Base-by-base conservation (phyloP, 2,113 vertebrate genomes). In the Cairina moschata region DNA sequence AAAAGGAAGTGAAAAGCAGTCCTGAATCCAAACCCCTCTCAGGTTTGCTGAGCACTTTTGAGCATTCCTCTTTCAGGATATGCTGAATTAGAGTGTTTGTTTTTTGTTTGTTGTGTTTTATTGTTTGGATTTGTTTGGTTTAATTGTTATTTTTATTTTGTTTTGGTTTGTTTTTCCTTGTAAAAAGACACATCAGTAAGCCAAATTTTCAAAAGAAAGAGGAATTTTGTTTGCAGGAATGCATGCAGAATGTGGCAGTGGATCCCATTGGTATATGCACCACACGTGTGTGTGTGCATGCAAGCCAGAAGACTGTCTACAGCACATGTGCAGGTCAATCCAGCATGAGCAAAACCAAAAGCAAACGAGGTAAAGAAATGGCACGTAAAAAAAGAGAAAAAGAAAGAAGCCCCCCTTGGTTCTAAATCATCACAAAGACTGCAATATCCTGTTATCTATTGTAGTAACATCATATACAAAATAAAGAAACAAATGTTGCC, bases 391-490 rank as follows among this genome's bases (percentile, higher is more conserved):
- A 63, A 77, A 20, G 25, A 2, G 23, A 31, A 86, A 93, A 88
- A 67, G 12, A 88, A 71, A 15, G 13, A 83, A 12, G 5, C 9
- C 21, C 77, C n/a, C 21, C 28, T 63, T 16, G 28, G 75, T 81
- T 88, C 69, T 92, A 88, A 96, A 95, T 94, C 88, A 93, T 90
- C 91, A 38, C 72, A 78, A 83, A 95, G 92, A 82, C 90, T 95
- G 90, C 95, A 96, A 96, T 97, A 95, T 96, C 96, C 95, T 96
- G 93, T 93, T 93, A 95, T 96, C 95, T 90, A 44, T 75, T 83
- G 83, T 77, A 88, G 60, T 40, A 88, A 92, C 83, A 93, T 90
- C 48, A 75, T 76, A 91, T 36, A 72, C 68, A 94, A 94, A 94
- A 93, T 80, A 94, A 77, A 90, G 91, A 94, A 96, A 93, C 93